Percentiles rank a stretch among this genome's conserved stretches.
These are phyloP conservation scores for Elymnias hypermnestra DNA, from an alignment of 1,140 invertebrate genomes.

Conservation along the genomic window DNA sequence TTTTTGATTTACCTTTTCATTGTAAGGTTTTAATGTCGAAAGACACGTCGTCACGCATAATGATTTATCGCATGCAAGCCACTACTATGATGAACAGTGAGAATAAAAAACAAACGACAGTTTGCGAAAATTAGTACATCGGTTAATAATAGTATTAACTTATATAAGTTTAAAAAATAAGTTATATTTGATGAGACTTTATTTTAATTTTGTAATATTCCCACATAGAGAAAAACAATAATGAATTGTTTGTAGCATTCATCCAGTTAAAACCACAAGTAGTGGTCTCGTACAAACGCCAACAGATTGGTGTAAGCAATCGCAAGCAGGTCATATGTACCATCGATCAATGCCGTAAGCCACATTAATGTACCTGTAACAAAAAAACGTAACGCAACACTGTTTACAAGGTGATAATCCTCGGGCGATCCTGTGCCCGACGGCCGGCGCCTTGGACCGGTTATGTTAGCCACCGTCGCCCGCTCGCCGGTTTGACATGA, in stretches of 20 bases:
- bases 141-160: no score
- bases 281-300: no score
- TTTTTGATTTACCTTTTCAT: no score
- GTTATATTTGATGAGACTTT: no score
- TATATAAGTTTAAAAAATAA: no score
- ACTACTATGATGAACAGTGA: slow-evolving; percentile 1
- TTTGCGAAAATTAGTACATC: slow-evolving; percentile 5
- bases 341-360: slow-evolving; percentile 17
- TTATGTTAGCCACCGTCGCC: slow-evolving; percentile 64
- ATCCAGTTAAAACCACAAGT: no score
- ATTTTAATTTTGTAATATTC: no score
- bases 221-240: no score
- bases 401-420: slow-evolving; percentile 71
- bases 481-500: slow-evolving; percentile 66
- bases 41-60: background rate
- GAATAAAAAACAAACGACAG: background rate
- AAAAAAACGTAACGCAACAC: slow-evolving; percentile 58
- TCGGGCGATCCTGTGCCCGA: slow-evolving; percentile 47
- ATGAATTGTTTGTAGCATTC: no score
- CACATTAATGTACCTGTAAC: slow-evolving; percentile 13
- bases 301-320: background rate
- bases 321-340: background rate
- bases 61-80: background rate
- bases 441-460: slow-evolving; percentile 66
- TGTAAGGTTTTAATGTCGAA: background rate